phyloP scores from a whole-genome alignment of 2,113 vertebrate species.

The Brachypteracias leptosomus region DNA sequence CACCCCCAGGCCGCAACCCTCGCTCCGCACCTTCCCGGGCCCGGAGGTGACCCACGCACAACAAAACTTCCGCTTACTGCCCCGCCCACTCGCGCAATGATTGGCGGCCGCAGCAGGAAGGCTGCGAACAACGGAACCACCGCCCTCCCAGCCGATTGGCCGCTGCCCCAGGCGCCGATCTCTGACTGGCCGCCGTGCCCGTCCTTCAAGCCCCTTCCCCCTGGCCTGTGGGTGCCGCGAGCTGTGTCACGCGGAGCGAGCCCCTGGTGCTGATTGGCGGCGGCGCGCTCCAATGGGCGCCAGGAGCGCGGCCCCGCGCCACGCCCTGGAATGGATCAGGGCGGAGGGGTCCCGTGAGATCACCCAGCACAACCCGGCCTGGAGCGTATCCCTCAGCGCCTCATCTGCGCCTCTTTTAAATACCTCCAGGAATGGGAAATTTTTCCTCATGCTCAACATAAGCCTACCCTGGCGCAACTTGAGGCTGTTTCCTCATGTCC shows the following conservation, averaged over 20 bases:
- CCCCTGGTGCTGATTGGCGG: neutral
- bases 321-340: no score
- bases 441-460: neutral
- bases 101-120: neutral
- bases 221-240: fast-evolving
- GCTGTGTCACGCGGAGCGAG: fast-evolving
- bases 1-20: fast-evolving
- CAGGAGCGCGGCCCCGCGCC: no score
- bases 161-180: fast-evolving
- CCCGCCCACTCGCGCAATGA: neutral
- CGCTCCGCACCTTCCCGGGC: neutral
- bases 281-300: fast-evolving
- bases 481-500: neutral
- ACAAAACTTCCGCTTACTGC: fast-evolving
- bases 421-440: no score
- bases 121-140: fast-evolving
- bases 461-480: neutral
- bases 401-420: no score
- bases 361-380: no score
- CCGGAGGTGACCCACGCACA: neutral
- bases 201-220: fast-evolving
- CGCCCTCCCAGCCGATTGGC: neutral
- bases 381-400: no score
- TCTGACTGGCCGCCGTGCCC: neutral
- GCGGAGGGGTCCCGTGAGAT: no score